phyloP scores from a whole-genome alignment of 2,113 vertebrate species.

The Miniopterus natalensis region DNA sequence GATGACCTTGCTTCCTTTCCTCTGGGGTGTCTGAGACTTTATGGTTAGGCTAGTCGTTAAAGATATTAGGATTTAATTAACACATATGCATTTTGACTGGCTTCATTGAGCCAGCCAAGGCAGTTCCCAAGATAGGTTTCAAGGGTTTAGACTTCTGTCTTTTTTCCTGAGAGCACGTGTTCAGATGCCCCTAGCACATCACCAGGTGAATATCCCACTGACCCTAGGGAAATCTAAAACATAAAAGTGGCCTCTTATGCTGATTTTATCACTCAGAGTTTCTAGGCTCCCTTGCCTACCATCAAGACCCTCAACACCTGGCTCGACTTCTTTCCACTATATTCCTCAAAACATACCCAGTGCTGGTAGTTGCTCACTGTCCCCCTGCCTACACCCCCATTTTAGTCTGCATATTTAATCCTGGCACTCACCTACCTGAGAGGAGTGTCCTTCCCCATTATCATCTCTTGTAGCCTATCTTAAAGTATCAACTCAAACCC shows the following conservation, averaged over 20 bases:
- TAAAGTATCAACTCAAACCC: neutral
- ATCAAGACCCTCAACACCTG: neutral
- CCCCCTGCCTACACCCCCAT: neutral
- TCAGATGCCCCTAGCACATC: neutral
- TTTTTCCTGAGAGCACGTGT: slow-evolving; percentile 33
- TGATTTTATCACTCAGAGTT: neutral
- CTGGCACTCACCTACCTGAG: neutral
- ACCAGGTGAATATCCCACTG: neutral
- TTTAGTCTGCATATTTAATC: neutral
- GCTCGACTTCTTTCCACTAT: neutral
- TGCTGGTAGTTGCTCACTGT: neutral
- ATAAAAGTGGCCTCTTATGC: neutral
- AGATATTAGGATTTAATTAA: slow-evolving; percentile 22
- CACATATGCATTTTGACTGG: neutral
- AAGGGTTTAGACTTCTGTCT: neutral
- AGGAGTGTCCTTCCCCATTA: neutral
- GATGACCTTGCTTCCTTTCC: neutral
- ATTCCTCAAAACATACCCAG: neutral
- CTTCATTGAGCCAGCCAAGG: neutral
- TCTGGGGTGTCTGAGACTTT: slow-evolving; percentile 22
- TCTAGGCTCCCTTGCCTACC: neutral
- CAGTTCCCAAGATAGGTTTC: slow-evolving; percentile 34
- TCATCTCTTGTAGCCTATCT: neutral
- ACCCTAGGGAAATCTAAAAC: neutral
- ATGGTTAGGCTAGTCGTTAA: slow-evolving; percentile 9